Conservation (phyloP, 2,797 vertebrate species). For the Borostomias antarcticus region DNA sequence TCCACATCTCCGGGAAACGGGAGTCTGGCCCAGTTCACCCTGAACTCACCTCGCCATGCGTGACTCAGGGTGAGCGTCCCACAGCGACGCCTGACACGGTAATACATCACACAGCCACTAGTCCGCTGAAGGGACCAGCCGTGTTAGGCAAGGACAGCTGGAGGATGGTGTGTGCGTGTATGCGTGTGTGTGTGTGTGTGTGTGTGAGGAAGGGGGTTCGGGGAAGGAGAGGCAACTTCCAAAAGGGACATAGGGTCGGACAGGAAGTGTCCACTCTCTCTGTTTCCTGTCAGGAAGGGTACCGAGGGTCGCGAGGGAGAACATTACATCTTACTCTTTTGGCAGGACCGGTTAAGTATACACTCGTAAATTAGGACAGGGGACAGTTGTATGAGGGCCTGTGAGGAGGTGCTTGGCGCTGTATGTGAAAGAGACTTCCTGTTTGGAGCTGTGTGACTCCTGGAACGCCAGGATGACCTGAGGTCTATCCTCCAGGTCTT, state of each 20-base stretch:
- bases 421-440: slow-evolving; percentile 29
- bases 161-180: slow-evolving; percentile 46
- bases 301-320: not conserved
- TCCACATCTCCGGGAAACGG: no score
- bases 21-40: slow-evolving; percentile 43
- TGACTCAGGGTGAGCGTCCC: slow-evolving; percentile 52
- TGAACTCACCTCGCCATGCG: slow-evolving; percentile 48
- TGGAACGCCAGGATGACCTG: slow-evolving; percentile 20
- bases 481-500: slow-evolving; percentile 17
- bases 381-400: slow-evolving; percentile 9
- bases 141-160: slow-evolving; percentile 55
- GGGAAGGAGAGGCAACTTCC: slow-evolving; percentile 21
- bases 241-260: slow-evolving; percentile 41
- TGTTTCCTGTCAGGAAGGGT: slow-evolving; percentile 21
- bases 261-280: slow-evolving; percentile 45
- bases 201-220: slow-evolving; percentile 18
- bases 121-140: slow-evolving; percentile 34
- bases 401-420: slow-evolving; percentile 29
- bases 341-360: slow-evolving; percentile 14
- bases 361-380: slow-evolving; percentile 25
- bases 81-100: slow-evolving; percentile 39
- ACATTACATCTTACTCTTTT: slow-evolving; percentile 30
- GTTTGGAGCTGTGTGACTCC: slow-evolving; percentile 9
- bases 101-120: slow-evolving; percentile 56
- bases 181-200: not conserved